Evolutionary conservation across 1,140 invertebrate genomes (phyloP), one percentile per base, ranked within the genome.

Genomic region (Cylas formicarius): DNA sequence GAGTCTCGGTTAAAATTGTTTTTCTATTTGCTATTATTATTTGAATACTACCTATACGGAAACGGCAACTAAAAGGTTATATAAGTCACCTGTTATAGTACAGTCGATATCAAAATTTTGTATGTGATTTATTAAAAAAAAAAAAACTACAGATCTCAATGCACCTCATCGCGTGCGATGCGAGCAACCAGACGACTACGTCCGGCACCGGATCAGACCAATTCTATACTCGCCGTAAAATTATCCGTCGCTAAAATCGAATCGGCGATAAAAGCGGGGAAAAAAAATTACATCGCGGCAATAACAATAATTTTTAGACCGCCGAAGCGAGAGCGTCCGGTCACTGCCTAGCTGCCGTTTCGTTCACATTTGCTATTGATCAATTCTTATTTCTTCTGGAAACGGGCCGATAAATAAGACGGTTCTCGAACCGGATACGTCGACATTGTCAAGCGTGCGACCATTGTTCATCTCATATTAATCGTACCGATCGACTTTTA

Each of bases 381-480:
- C 49, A 57, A 57, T 57, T 55, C 55, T 57, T 55, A 55, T 57
- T 55, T 52, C 52, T 57, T 55, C 49, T 51, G 44, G 44, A 57
- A 55, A 38, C 52, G 40, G 47, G 51, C 55, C 53, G 55, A 57
- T 57, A 57, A 57, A 57, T 57, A 57, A 57, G 45, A 38, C 23
- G 43, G 52, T 44, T 35, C 38, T 22, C 13, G 44, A 53, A 53
- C 52, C 47, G 50, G 47, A 55, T 54, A 43, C 41, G 44, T 32
- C 50, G 41, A 48, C 55, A 59, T 59, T 55, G 52, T 54, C 35
- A 50, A 50, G 55, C 55, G 57, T 57, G 54, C 57, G 39, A 55
- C 57, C 55, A 59, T 59, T 59, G 55, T 59, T 59, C 57, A 55
- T 50, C 55, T 59, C 55, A 55, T 59, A 59, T 57, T 59, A 55